Conservation (phyloP, 2,888 invertebrate species). For the Oligia latruncula region DNA sequence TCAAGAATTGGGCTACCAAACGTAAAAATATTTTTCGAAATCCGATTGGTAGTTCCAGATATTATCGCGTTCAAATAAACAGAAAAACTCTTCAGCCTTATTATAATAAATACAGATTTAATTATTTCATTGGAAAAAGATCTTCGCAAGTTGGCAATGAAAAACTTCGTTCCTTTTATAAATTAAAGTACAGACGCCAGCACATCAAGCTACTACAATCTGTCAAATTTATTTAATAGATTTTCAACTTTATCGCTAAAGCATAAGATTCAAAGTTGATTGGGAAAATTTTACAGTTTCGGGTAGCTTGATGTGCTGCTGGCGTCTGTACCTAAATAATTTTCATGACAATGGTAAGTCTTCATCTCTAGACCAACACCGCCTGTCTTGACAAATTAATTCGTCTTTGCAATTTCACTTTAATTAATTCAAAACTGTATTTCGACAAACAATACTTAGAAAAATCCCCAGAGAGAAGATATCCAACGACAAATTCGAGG, state of each 20-base stretch:
- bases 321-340: constrained; percentile 10
- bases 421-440: constrained; percentile 42
- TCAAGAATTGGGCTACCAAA: background rate
- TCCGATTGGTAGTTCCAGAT: background rate
- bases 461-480: background rate
- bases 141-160: background rate
- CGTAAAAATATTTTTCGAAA: no score
- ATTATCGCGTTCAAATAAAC: background rate
- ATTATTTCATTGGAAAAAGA: background rate
- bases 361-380: background rate
- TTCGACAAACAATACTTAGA: constrained; percentile 29
- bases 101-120: background rate
- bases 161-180: background rate
- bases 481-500: constrained; percentile 15
- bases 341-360: constrained; percentile 27
- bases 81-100: background rate
- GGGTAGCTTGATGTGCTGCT: no score
- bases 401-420: constrained; percentile 21
- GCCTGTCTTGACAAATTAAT: constrained; percentile 23
- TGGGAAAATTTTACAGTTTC: no score
- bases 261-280: no score
- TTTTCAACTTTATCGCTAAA: no score
- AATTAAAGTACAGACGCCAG: no score
- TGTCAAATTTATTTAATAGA: no score
- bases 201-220: no score